Evolutionary conservation across 2,888 invertebrate species (phyloP), one percentile per base, ranked within the genome.

Genomic region (Pyrocoelia pectoralis): DNA sequence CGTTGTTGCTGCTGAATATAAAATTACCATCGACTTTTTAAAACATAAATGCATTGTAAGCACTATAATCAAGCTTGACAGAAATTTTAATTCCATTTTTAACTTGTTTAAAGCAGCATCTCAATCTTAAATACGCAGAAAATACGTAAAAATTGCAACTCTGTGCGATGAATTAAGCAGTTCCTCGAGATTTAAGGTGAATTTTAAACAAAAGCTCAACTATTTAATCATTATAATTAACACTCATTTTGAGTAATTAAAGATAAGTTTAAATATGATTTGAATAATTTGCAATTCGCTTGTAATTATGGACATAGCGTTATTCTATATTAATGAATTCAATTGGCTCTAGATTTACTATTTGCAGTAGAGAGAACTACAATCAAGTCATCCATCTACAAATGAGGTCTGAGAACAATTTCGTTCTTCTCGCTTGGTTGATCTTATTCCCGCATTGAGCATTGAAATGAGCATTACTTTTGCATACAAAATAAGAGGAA

Each of bases 401-500:
- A 66, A 66, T 66, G 63, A 66, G 63, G 55, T 64, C 54, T 66
- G 56, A 63, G 62, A 46, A 66, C 66, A 60, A 66, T 66, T 64
- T 62, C 56, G 52, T 55, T 59, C 58, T 50, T 60, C 60, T 63
- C 66, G 63, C 62, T 52, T 56, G 61, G 66, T 62, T 64, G 57
- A 62, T 66, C 71, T 73, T 70, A 72, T 73, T 71, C 72, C 63
- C 63, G 64, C 71, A 70, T 68, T 66, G 68, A 72, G 70, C 72
- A 73, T 71, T 64, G 64, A 64, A 64, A 59, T 64, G 64, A 59
- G 64, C 64, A 64, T 64, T 73, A 75, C 74, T 77, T 76, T 76
- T 76, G 76, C 64, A 76, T 76, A 75, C 74, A 73, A 77, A 77
- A 77, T 77, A 74, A n/a, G 73, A 75, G 75, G 69, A 72, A 64